Base-by-base conservation (phyloP, 2,888 invertebrate species). In the Apoda limacodes region DNA sequence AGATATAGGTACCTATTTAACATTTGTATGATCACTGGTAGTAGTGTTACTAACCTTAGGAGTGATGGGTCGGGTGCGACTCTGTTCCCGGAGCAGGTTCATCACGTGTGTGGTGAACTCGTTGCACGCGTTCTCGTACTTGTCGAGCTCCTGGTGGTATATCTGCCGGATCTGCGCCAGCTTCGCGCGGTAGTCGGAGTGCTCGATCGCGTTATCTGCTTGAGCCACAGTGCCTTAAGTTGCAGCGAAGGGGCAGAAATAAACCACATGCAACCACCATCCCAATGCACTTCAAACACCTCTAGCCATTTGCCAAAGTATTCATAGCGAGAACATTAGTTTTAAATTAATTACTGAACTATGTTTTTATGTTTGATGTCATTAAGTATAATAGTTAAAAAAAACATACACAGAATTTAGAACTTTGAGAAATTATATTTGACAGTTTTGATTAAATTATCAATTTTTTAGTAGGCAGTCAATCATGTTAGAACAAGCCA, bases 71-170 rank as follows among this genome's bases (percentile, higher is more conserved):
- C 98, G 85, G 48, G 98, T 98, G 57, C 97, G 92, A 60, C 95
- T 95, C 82, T 98, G 97, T 76, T 98, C 96, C 34, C 97, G 83
- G 43, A 98, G 84, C 52, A 98, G 83, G 75, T 98, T 98, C 92
- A 98, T 95, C 47, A 99, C 99, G 81, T 99, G 99, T n/a, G 98
- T 98, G 36, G 99, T 99, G 80, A 99, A 99, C 83, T 99, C 98
- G 74, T 95, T 96, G 83, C 99, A 99, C n/a, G 98, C 98, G 86
- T 98, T 98, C 82, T 99, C 98, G 65, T 99, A 99, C 85, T 99
- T 99, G 80, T 98, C 97, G 60, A 99, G 80, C 80, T 99, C 99
- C 78, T 97, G 95, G 75, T 98, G 98, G 82, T 99, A 99, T 56
- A 99, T 98, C 81, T 95, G 95, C 39, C 99, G 87, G 68, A 99